Evolutionary conservation across 2,888 invertebrate species (phyloP).

Genomic region (Agrotis exclamationis): DNA sequence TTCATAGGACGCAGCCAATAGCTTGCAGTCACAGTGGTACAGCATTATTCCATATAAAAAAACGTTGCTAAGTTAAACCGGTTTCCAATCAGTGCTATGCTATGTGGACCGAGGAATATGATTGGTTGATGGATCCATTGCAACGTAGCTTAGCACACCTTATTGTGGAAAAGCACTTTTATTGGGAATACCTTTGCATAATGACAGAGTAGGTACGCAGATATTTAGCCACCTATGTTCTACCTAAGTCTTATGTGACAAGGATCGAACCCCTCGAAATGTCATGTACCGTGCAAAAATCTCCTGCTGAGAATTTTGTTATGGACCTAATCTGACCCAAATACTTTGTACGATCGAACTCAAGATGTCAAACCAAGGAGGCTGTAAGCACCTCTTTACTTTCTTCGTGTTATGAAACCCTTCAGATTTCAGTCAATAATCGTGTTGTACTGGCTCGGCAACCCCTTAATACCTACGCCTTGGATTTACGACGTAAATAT

Average conservation of each 20-base stretch:
- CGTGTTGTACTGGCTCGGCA: not conserved
- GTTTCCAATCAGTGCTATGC: too few relatives aligned
- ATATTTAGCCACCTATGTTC: not conserved
- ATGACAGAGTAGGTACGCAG: too few relatives aligned
- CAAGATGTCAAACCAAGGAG: not conserved
- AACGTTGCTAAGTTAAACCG: too few relatives aligned
- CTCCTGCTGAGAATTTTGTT: not conserved
- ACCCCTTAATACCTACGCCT: not conserved
- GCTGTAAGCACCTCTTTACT: not conserved
- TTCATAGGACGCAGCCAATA: too few relatives aligned
- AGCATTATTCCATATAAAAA: too few relatives aligned
- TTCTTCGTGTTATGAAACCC: not conserved
- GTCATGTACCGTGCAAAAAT: not conserved
- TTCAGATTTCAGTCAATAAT: not conserved
- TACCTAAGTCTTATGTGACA: not conserved
- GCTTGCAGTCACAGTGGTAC: too few relatives aligned
- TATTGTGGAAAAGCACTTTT: not conserved
- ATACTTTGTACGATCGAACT: not conserved
- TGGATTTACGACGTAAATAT: not conserved
- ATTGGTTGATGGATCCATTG: too few relatives aligned
- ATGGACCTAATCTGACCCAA: not conserved
- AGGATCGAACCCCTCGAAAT: not conserved
- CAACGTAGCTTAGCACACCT: too few relatives aligned
- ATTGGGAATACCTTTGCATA: constrained; percentile 3
- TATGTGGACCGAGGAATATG: too few relatives aligned